These are phyloP conservation scores for Pimephales promelas DNA, from an alignment of 2,113 vertebrate species.

Conservation along the genomic window DNA sequence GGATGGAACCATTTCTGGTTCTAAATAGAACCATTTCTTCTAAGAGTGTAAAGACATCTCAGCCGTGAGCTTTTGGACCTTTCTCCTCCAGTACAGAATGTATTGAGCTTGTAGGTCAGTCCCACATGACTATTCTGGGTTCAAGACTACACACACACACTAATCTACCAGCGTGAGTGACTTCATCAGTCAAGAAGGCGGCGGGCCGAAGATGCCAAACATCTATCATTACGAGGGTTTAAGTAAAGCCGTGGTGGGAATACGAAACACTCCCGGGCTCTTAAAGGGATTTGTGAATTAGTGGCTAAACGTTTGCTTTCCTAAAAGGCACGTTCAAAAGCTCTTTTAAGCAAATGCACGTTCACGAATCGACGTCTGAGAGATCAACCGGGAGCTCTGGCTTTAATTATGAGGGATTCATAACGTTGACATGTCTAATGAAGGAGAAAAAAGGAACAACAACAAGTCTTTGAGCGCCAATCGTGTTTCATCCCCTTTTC, in stretches of 20 bases:
- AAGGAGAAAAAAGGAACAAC: neutral
- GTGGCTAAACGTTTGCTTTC: conserved; percentile 60
- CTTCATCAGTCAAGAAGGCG: conserved; percentile 67
- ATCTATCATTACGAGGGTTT: conserved; percentile 69
- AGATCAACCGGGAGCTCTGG: conserved; percentile 28
- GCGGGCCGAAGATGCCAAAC: conserved; percentile 56
- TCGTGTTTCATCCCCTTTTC: neutral
- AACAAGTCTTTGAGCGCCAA: conserved; percentile 9
- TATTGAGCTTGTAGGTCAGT: conserved; percentile 57
- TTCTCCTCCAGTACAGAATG: neutral
- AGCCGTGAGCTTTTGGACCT: neutral
- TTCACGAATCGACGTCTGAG: neutral
- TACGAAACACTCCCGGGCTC: conserved; percentile 62
- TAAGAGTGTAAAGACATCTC: too few relatives aligned
- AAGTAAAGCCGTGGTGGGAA: conserved; percentile 64
- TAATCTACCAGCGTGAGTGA: conserved; percentile 72
- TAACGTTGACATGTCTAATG: conserved; percentile 13
- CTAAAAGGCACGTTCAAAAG: conserved; percentile 49
- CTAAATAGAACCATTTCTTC: too few relatives aligned
- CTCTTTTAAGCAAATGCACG: conserved; percentile 18
- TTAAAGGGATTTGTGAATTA: conserved; percentile 62
- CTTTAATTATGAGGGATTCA: conserved; percentile 15
- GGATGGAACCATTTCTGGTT: too few relatives aligned
- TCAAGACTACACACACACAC: conserved; percentile 58
- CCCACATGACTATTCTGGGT: conserved; percentile 48